Evolutionary conservation across 2,888 invertebrate species (phyloP), one percentile per base, ranked within the genome.

Genomic region (Synanthedon vespiformis): DNA sequence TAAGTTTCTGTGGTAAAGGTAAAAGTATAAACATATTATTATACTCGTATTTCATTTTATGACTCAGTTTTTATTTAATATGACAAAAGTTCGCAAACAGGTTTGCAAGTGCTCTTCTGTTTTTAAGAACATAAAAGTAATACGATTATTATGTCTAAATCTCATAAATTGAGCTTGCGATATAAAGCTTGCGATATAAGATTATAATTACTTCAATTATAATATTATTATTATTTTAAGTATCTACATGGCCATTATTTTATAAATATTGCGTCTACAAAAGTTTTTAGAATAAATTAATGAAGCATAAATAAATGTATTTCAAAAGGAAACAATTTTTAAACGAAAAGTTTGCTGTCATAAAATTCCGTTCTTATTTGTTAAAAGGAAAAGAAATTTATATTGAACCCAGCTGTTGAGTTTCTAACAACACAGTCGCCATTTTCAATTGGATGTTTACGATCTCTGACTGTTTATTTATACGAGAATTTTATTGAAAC

Each of bases 371-470:
- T 60, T 61, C 52, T 48, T 41, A 53, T 58, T 59, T 61, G 57
- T 57, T 54, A 60, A 60, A 55, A 52, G 53, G 41, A 49, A 53
- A 56, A 57, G 51, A 54, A 61, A 59, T 61, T 61, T 60, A 59
- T 59, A 59, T 58, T 59, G 55, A 56, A 58, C 56, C 55, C 64
- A 63, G 61, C 67, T 64, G 64, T 40, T 34, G 40, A 22, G 27
- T 22, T 44, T 47, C 40, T 27, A 51, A 11, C 14, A 22, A 40
- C 22, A 53, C 53, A 53, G 51, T 51, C 51, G 51, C 51, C 52
- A 54, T 60, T 57, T 57, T 52, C 56, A 55, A 53, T 55, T 54
- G 58, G 53, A 56, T 54, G 55, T 58, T 57, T 60, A 57, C 54
- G 56, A 54, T 56, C 54, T 53, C 40, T 56, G 55, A 60, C 55